Evolutionary conservation across 2,888 invertebrate species (phyloP), one percentile per base, ranked within the genome.

Genomic region (Thymelicus lineola): DNA sequence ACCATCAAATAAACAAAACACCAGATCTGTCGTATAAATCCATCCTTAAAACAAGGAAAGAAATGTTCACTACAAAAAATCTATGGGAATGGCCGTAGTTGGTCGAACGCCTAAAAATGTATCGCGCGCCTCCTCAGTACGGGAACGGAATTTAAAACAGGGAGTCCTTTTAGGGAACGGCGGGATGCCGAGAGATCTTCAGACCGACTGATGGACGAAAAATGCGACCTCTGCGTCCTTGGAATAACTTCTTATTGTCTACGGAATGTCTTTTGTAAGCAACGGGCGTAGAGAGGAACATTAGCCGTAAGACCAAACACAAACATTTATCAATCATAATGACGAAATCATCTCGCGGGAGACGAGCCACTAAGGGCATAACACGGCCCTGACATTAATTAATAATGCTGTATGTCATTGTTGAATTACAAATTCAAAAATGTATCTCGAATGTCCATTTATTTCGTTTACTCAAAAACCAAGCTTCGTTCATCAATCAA

Each of bases 61-160:
- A 66, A 55, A 55, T 58, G 57, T 63, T 68, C 61, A n/a, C 3
- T 35, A 78, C 82, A 86, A 86, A 89, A 88, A 86, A 77, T 70
- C 78, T 80, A 84, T 89, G 89, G 87, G 90, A 89, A 83, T 82
- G 80, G 82, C 77, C 83, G 77, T 74, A 80, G 80, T 79, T 78
- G 79, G 72, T 73, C 78, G 86, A 82, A 90, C 91, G 88, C 88
- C 87, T 84, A 89, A 91, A 88, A 86, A 92, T 92, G 90, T 89
- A 82, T 73, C 87, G 87, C 85, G 87, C 87, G 85, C 83, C 84
- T 84, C 79, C 75, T 75, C 74, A 68, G 81, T 83, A 90, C 93
- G 89, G 82, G 87, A 85, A 81, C 73, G 89, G 93, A 92, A 93
- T 93, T 88, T 91, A 85, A 92, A 93, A 84, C 80, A 91, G 87